These are phyloP conservation scores for Pristionchus exspectatus DNA, from an alignment of 2,888 invertebrate genomes.

Conservation along the genomic window DNA sequence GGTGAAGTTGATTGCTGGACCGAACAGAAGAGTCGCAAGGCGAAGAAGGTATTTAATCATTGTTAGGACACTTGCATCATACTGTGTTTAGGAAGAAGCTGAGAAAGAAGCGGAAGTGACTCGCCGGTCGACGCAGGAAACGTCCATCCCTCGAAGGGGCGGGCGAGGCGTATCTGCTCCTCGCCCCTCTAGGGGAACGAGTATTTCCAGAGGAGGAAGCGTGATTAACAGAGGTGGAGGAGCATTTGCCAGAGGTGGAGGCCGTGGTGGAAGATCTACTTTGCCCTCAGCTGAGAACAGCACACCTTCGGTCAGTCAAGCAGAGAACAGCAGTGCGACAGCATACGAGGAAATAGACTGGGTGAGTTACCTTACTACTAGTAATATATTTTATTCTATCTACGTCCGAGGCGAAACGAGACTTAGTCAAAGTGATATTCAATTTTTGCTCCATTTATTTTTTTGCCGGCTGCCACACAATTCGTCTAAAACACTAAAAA, in stretches of 20 bases:
- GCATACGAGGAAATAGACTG: conserved; percentile 8
- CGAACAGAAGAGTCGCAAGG: conserved; percentile 70
- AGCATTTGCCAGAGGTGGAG: conserved; percentile 12
- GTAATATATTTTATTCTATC: neutral
- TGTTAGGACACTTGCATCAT: too few relatives aligned
- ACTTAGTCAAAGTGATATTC: too few relatives aligned
- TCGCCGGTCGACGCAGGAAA: neutral
- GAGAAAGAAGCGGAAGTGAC: conserved; percentile 26
- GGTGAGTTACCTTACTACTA: neutral
- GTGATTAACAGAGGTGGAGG: conserved; percentile 23
- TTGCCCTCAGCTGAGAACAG: neutral
- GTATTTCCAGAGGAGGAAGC: conserved; percentile 4
- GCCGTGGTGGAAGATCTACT: neutral
- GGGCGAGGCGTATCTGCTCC: conserved; percentile 32
- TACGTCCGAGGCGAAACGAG: too few relatives aligned
- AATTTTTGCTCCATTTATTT: too few relatives aligned
- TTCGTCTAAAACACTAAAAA: too few relatives aligned
- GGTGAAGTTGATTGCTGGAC: conserved; percentile 71
- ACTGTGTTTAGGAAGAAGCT: conserved; percentile 18
- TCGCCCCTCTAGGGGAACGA: neutral
- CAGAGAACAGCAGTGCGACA: neutral
- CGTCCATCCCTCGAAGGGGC: neutral
- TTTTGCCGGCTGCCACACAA: too few relatives aligned
- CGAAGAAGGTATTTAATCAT: conserved; percentile 63
- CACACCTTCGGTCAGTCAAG: neutral